Percentiles rank a stretch among this genome's conserved stretches.
These are phyloP conservation scores for Panurus biarmicus DNA, from an alignment of 2,113 vertebrate genomes.

Conservation along the genomic window DNA sequence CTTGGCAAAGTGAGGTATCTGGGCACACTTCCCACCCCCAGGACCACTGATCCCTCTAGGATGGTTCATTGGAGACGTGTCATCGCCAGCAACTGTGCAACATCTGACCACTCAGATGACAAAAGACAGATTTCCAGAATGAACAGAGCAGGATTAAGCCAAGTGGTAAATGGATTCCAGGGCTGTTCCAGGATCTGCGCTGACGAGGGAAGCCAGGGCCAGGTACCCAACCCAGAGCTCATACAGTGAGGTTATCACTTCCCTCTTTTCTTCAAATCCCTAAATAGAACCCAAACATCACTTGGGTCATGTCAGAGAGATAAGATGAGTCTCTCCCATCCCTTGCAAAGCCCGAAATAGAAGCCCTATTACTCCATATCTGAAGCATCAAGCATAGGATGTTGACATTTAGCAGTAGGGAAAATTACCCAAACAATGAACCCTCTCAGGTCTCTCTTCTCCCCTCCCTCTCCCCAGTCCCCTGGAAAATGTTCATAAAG, in stretches of 20 bases:
- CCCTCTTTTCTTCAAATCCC: constrained; percentile 44
- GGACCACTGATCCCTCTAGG: background rate
- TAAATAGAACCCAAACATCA: constrained; percentile 20
- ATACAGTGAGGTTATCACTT: background rate
- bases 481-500: constrained; percentile 15
- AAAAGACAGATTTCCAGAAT: constrained; percentile 35
- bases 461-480: background rate
- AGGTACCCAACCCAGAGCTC: background rate
- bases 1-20: background rate
- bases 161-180: constrained; percentile 47
- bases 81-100: constrained; percentile 11
- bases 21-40: background rate
- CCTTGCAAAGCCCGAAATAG: constrained; percentile 21
- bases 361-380: background rate
- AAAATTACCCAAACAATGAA: constrained; percentile 17
- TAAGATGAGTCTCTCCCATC: constrained; percentile 33
- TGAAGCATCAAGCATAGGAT: background rate
- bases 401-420: constrained; percentile 7
- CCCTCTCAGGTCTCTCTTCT: background rate
- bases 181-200: background rate
- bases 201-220: background rate
- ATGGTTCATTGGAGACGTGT: background rate
- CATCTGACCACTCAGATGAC: background rate
- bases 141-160: constrained; percentile 38
- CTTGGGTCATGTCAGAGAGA: constrained; percentile 17